Evolutionary conservation across 2,797 vertebrate genomes (phyloP), one percentile per base, ranked within the genome.

Genomic region (Pseudomugil gertrudae): DNA sequence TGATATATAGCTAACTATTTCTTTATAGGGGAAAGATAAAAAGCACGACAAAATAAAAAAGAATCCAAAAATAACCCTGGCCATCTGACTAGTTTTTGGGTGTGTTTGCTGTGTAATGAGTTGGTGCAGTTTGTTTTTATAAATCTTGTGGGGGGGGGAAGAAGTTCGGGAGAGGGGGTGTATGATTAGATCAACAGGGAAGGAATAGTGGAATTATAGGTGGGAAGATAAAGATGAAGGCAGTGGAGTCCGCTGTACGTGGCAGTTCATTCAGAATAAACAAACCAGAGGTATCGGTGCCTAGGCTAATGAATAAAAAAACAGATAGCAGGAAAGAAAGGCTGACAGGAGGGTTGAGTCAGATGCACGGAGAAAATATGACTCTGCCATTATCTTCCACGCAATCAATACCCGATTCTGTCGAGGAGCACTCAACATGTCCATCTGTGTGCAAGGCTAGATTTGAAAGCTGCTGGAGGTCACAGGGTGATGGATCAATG

Each of bases 1-100:
- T 94, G 93, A 93, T 94, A 93, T 94, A 93, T 94, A 94, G 94
- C 92, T 94, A 94, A 95, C 92, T 92, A 92, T 94, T 94, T 94
- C 94, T 94, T 95, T 94, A 93, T 94, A 94, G 93, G 92, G 89
- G 89, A 93, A 94, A 93, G 91, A 93, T 91, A 92, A 90, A 92
- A 93, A 95, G 94, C 93, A 95, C 94, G 94, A 94, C 85, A 92
- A 93, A 94, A 94, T 92, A 90, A 94, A 92, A 90, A 90, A 86
- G 62, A 90, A 72, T 89, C 74, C 69, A 86, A 91, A 89, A 90
- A 87, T 72, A 79, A 72, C 35, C 56, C 57, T 47, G 38, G 50
- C 74, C 70, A 72, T 67, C 52, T 26, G 78, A 55, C 63, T 77
- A 50, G 4, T 50, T 80, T 87, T 76, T 79, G 5, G 2, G 27